Evolutionary conservation across 1,140 invertebrate genomes (phyloP).

Genomic region (Galendromus occidentalis): DNA sequence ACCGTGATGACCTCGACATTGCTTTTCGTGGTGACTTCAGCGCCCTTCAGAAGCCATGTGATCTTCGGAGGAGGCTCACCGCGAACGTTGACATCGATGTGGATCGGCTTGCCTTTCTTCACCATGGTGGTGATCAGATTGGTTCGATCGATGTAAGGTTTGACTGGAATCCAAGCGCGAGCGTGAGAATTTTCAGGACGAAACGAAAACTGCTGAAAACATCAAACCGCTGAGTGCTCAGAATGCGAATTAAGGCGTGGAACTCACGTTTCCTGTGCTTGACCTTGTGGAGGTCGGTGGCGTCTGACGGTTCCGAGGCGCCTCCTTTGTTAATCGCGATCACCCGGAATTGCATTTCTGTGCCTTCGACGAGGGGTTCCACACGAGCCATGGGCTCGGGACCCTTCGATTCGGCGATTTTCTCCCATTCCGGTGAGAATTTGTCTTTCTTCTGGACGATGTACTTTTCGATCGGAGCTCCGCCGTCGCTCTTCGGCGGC

Average conservation of each 20-base stretch:
- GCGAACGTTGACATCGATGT: conserved; percentile 75
- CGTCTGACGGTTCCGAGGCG: conserved; percentile 70
- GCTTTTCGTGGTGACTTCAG: conserved; percentile 35
- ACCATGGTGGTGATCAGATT: conserved; percentile 75
- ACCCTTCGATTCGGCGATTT: conserved; percentile 56
- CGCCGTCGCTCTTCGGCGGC: conserved; percentile 72
- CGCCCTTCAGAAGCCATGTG: conserved; percentile 53
- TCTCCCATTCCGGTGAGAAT: conserved; percentile 54
- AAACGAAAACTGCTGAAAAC: neutral
- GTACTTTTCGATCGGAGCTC: conserved; percentile 84
- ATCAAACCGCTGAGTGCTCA: neutral
- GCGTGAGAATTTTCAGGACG: neutral
- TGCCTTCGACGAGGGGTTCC: conserved; percentile 64
- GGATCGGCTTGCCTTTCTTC: conserved; percentile 71
- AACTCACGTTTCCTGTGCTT: conserved; percentile 66
- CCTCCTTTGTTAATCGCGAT: conserved; percentile 93
- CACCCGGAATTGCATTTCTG: conserved; percentile 83
- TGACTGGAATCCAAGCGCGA: conserved; percentile 40
- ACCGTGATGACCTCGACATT: conserved; percentile 68
- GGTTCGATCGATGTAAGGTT: conserved; percentile 86
- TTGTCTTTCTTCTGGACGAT: conserved; percentile 91
- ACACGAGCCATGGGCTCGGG: conserved; percentile 53
- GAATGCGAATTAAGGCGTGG: neutral
- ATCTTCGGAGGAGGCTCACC: conserved; percentile 84
- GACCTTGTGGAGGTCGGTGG: conserved; percentile 72